Base-by-base conservation (phyloP, 2,888 invertebrate species). In the Drosophila neutralis region DNA sequence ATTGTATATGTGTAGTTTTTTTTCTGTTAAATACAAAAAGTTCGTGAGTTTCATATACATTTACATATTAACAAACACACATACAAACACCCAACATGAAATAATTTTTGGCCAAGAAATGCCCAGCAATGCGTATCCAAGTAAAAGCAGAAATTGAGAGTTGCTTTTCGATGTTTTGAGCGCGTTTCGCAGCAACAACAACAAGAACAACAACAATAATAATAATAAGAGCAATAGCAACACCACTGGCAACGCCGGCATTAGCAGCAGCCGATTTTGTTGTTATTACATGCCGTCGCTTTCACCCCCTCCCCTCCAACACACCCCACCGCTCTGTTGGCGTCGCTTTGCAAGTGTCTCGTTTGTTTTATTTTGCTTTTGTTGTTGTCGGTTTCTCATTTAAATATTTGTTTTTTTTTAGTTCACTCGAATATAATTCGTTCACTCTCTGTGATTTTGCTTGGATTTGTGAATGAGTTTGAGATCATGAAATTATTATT, bases 111-210 rank as follows among this genome's bases (percentile, higher is more conserved):
- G 57, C 65, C 60, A 76, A 81, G 75, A 81, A 83, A 87, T 83
- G 73, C 61, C 58, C 71, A 89, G 68, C 73, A 80, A 82, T 88
- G 82, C 75, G 79, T 81, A 78, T 75, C 84, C 79, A 80, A 88
- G 89, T 83, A 90, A 85, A 88, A 88, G 81, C 85, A 76, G 85
- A 85, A 85, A 85, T 74, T 85, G 90, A 85, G 90, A 85, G 85
- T 85, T 85, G 88, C 45, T 87, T 89, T 69, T 75, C 69, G 63
- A 59, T 56, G 67, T 54, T 78, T 76, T 63, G 53, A 64, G 69
- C 76, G 63, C 49, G 68, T 60, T 61, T 56, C 53, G 45, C 76
- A 70, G 58, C 56, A 79, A 52, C 51, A 70, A 49, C 49, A 66
- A 38, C 69, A 75, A 52, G 60, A 70, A 63, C 52, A 76, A 58